phyloP scores from a whole-genome alignment of 30 jellyfish, hydroid and myxozoan genomes.

The Aurelia aurita region DNA sequence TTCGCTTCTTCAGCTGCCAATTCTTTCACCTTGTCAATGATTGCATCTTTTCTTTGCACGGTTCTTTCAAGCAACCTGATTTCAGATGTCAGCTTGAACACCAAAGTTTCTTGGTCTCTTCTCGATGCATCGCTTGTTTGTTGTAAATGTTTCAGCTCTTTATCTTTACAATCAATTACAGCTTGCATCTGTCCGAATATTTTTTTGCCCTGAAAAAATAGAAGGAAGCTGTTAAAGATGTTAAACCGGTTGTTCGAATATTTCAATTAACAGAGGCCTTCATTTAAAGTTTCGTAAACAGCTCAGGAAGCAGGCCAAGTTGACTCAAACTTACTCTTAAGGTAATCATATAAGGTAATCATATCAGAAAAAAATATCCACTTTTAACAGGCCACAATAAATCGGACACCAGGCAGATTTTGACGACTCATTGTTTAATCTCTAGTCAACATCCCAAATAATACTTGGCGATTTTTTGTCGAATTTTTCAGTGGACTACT shows the following conservation, averaged over 20 bases:
- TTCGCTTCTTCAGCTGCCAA: slow-evolving; percentile 14
- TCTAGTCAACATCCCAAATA: no score
- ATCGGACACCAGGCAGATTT: no score
- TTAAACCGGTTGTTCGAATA: background rate
- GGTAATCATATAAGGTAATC: no score
- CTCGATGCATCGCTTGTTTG: background rate
- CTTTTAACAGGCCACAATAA: no score
- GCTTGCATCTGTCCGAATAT: slow-evolving; percentile 1
- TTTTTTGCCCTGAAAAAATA: slow-evolving; percentile 17
- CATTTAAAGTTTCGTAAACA: background rate
- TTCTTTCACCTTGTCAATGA: slow-evolving; percentile 1
- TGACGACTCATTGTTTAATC: no score
- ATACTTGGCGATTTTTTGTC: no score
- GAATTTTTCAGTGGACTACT: no score
- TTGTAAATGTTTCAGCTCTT: background rate
- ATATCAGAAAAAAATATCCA: no score
- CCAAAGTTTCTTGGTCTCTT: background rate
- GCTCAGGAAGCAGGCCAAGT: no score
- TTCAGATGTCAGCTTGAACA: slow-evolving; percentile 13
- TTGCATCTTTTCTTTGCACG: slow-evolving; percentile 1
- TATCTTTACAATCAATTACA: background rate
- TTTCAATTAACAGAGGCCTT: background rate
- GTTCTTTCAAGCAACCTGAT: slow-evolving; percentile 11
- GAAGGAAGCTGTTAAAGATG: background rate
- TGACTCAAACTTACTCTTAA: no score